A percentile compares a stretch with the other conserved stretches of the same genome.
Evolutionary conservation across 1,140 invertebrate genomes (phyloP).

Genomic region (Euwallacea similis): DNA sequence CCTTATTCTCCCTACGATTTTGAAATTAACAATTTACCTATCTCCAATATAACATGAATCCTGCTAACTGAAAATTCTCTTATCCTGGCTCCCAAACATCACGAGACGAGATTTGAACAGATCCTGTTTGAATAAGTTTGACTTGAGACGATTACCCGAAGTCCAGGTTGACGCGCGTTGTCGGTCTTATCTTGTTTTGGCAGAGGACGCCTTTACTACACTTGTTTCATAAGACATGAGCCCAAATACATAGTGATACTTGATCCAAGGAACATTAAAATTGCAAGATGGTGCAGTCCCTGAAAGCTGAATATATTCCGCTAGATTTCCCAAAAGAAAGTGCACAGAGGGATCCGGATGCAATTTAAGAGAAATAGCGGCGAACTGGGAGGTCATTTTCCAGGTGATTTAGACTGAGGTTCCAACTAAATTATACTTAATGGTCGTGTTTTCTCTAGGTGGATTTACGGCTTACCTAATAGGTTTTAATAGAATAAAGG

Average conservation of each 20-base stretch:
- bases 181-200: not conserved
- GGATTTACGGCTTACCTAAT: constrained; percentile 3
- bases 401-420: constrained; percentile 18
- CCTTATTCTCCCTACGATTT: no score
- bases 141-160: not conserved
- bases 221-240: no score
- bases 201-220: not conserved
- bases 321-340: constrained; percentile 7
- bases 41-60: no score
- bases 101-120: not conserved
- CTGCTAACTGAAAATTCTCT: no score
- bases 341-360: constrained; percentile 12
- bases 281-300: no score
- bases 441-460: constrained; percentile 6
- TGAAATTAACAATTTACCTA: no score
- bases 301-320: constrained; percentile 1
- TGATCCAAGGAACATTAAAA: no score
- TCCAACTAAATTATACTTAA: constrained; percentile 5
- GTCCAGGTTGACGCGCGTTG: not conserved
- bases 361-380: constrained; percentile 16
- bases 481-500: not conserved
- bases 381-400: constrained; percentile 16
- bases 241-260: no score
- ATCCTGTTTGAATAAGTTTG: constrained; percentile 6
- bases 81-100: not conserved